These are phyloP conservation scores for Myoxocephalus aenaeus DNA, from an alignment of 2,797 vertebrate genomes.

Conservation along the genomic window DNA sequence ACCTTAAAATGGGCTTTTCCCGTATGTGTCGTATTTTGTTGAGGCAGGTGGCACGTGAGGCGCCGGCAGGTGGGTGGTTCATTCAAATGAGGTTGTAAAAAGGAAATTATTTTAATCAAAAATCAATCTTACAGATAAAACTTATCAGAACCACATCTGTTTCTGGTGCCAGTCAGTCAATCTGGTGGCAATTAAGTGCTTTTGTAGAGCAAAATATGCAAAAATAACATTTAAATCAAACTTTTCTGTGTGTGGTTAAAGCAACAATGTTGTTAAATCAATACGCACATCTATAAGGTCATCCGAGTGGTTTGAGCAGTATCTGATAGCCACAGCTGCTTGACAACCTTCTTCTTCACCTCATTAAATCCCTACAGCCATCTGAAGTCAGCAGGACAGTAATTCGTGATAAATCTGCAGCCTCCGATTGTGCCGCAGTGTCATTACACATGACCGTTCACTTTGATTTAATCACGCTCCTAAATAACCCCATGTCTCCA, in stretches of 20 bases:
- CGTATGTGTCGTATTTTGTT: neutral
- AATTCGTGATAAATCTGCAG: conserved; percentile 35
- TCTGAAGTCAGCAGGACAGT: conserved; percentile 31
- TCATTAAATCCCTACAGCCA: conserved; percentile 37
- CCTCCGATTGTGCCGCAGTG: conserved; percentile 19
- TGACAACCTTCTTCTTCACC: conserved; percentile 18
- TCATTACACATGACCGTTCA: conserved; percentile 34
- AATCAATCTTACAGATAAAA: neutral
- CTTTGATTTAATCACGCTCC: conserved; percentile 39
- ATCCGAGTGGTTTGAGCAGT: neutral
- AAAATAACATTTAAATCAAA: neutral
- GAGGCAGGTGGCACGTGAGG: conserved; percentile 2
- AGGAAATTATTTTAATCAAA: neutral
- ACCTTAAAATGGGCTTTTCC: conserved; percentile 14
- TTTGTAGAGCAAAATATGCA: neutral
- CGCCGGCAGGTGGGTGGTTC: neutral
- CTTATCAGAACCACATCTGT: neutral
- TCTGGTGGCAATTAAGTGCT: neutral
- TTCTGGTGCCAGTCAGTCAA: neutral
- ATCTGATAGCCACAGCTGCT: conserved; percentile 12
- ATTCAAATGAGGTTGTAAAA: neutral
- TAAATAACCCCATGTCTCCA: conserved; percentile 11
- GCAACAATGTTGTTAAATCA: neutral
- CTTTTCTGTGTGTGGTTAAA: conserved; percentile 1
- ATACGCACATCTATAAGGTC: neutral